These are phyloP conservation scores for Drosophila watanabei DNA, from an alignment of 1,140 invertebrate species.

Conservation along the genomic window DNA sequence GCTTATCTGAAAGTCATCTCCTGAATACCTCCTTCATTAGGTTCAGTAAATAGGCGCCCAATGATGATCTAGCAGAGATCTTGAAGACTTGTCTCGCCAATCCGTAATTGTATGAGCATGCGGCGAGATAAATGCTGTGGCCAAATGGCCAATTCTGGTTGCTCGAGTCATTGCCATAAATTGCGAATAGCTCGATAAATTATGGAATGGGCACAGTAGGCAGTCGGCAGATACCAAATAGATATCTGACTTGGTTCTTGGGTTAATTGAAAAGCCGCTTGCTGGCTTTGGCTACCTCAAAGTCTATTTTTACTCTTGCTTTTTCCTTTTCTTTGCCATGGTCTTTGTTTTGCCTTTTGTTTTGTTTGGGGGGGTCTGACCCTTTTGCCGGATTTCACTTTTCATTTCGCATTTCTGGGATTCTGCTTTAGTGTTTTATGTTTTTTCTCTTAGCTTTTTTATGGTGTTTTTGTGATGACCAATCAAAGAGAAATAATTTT, in stretches of 20 bases:
- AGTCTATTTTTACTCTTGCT: too few relatives aligned
- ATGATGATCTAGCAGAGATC: slow-evolving; percentile 33
- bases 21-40: slow-evolving; percentile 20
- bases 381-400: slow-evolving; percentile 48
- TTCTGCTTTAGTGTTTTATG: slow-evolving; percentile 33
- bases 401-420: slow-evolving; percentile 49
- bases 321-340: slow-evolving; percentile 27
- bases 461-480: slow-evolving; percentile 23
- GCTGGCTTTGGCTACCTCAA: too few relatives aligned
- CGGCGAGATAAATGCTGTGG: slow-evolving; percentile 54
- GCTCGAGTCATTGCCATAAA: slow-evolving; percentile 77
- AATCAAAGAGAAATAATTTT: slow-evolving; percentile 54
- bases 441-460: slow-evolving; percentile 9
- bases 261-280: slow-evolving; percentile 39
- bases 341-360: slow-evolving; percentile 40
- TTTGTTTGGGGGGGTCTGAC: slow-evolving; percentile 7
- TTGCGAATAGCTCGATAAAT: slow-evolving; percentile 52
- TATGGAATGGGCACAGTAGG: slow-evolving; percentile 58
- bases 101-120: slow-evolving; percentile 37
- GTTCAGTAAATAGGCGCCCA: slow-evolving; percentile 6
- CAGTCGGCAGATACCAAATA: slow-evolving; percentile 44
- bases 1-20: slow-evolving; percentile 26
- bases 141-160: slow-evolving; percentile 49
- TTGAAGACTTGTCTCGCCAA: slow-evolving; percentile 4
- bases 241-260: slow-evolving; percentile 38